Conservation (phyloP, 1,140 invertebrate species). For the Latrodectus geometricus region DNA sequence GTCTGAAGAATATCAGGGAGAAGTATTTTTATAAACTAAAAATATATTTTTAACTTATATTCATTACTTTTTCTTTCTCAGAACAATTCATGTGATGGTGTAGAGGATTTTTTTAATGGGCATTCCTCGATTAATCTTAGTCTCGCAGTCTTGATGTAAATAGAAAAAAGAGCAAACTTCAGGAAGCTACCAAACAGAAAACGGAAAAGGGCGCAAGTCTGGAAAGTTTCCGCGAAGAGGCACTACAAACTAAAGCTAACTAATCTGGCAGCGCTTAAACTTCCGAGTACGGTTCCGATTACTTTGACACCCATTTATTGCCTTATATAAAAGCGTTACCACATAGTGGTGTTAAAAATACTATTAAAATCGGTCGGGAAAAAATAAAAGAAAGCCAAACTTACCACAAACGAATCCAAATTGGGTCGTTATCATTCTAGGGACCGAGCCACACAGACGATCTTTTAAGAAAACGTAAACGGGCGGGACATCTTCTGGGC, state of each 20-base stretch:
- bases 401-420: conserved; percentile 10
- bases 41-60: no score
- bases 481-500: neutral
- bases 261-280: conserved; percentile 1
- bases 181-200: neutral
- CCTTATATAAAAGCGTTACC: neutral
- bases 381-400: neutral
- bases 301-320: neutral
- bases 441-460: neutral
- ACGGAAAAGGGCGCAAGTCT: neutral
- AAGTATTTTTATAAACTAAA: no score
- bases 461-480: no score
- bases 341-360: no score
- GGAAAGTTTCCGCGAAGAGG: neutral
- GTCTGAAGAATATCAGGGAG: no score
- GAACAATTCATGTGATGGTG: no score
- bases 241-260: neutral
- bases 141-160: no score
- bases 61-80: no score
- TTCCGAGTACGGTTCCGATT: neutral
- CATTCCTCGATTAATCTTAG: no score
- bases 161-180: no score
- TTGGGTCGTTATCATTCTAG: neutral
- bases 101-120: no score
- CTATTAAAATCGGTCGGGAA: no score